Base-by-base conservation (phyloP, 53 echinoderm and acorn worm species). In the Holothuria leucospilota region DNA sequence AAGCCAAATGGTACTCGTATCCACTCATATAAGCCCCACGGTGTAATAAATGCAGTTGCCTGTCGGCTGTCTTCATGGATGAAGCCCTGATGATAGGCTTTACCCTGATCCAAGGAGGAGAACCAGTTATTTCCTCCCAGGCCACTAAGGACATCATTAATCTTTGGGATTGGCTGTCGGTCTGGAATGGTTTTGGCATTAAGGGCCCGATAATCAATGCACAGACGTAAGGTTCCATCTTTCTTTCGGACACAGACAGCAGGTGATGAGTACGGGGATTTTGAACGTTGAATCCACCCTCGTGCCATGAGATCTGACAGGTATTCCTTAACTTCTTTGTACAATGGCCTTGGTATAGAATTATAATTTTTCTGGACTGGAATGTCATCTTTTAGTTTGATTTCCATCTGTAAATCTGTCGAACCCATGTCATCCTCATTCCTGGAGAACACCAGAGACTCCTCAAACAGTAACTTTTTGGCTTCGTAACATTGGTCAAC, bases 31-130 rank as follows among this genome's bases (percentile, higher is more conserved):
- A 64, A 16, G 3, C 49, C 49, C 49, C 49, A 34, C 1, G 34
- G 34, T 6, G 84, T 87, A 8, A 12, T 64, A 8, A 64, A 14
- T 23, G 64, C 64, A 27, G 62, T 62, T 62, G 62, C 62, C 62
- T 62, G 62, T 62, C 62, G 20, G n/a, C 64, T 64, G 8, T 64
- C 64, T 18, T 64, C 64, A 64, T 27, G 8, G 14, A 64, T 27
- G 28, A 64, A 64, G 13, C 64, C 64, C 88, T 88, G 92, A 52
- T 92, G 92, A 59, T 92, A 92, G 2, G 92, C 92, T 58, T 92
- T 92, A n/a, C 92, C 92, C 61, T 92, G 92, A 42, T 92, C 92
- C 24, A 88, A 41, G 23, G 85, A 85, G 6, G 82, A 71, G 70
- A 87, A 91, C 88, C 85, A 88, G 16, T 15, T 11, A 18, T 85